Evolutionary conservation across 92 coral and sea anemone genomes (phyloP).

Genomic region (Palythoa caribaeorum): DNA sequence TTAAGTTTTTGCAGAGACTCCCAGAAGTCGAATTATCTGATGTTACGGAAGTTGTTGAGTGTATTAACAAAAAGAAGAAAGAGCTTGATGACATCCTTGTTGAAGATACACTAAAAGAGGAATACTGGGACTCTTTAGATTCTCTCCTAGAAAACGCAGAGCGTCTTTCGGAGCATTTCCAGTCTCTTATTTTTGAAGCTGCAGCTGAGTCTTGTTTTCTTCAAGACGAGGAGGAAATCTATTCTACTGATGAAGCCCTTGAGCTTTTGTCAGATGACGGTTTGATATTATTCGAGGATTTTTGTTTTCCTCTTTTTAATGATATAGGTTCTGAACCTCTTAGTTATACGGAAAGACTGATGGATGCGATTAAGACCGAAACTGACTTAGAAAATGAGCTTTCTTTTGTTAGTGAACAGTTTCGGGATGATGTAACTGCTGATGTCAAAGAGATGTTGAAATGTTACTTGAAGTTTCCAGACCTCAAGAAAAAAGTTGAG

Average conservation of each 20-base stretch:
- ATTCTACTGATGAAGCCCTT: conserved; percentile 1
- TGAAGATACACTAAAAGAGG: conserved; percentile 42
- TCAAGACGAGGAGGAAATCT: neutral
- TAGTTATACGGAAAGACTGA: neutral
- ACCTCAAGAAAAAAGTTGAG: conserved; percentile 29
- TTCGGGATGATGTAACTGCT: conserved; percentile 8
- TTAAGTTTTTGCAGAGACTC: conserved; percentile 44
- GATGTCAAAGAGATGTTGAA: conserved; percentile 24
- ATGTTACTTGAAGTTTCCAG: conserved; percentile 52
- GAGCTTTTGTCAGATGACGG: conserved; percentile 6
- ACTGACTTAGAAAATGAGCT: conserved; percentile 56
- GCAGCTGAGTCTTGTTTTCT: conserved; percentile 2
- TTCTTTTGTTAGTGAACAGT: conserved; percentile 28
- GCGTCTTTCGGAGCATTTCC: conserved; percentile 27
- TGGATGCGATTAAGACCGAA: conserved; percentile 20
- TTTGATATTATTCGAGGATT: neutral
- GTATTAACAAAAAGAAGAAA: conserved; percentile 48
- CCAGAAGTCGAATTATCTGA: neutral
- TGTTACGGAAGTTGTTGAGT: conserved; percentile 6
- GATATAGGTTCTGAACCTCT: conserved; percentile 7
- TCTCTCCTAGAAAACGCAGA: conserved; percentile 51
- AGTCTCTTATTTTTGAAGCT: conserved; percentile 64
- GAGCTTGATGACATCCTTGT: conserved; percentile 4
- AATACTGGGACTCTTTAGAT: conserved; percentile 76
- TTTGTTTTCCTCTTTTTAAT: conserved; percentile 27